These are phyloP conservation scores for Sipha flava DNA, from an alignment of 1,140 invertebrate genomes.

Conservation along the genomic window DNA sequence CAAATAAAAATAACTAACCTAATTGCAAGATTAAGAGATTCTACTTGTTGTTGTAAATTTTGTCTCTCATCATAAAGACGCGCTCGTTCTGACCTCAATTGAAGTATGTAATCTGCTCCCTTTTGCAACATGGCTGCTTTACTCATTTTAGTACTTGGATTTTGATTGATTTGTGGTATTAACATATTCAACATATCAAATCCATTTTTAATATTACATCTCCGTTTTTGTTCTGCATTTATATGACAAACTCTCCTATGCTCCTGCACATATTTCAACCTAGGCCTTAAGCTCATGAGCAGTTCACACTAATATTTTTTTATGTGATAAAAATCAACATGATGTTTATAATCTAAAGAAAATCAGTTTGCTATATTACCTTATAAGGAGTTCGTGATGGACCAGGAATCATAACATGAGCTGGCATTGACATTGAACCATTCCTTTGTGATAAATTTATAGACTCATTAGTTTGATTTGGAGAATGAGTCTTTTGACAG, in stretches of 20 bases:
- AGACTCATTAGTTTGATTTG: conserved; percentile 3
- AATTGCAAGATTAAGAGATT: conserved; percentile 80
- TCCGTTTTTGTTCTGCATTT: conserved; percentile 94
- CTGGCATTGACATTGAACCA: conserved; percentile 29
- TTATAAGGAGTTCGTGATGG: conserved; percentile 36
- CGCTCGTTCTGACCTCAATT: conserved; percentile 73
- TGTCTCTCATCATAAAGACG: conserved; percentile 87
- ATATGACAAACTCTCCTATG: conserved; percentile 77
- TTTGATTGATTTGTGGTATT: conserved; percentile 85
- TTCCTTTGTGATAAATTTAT: conserved; percentile 17
- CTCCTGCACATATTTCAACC: conserved; percentile 45
- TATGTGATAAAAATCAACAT: not conserved
- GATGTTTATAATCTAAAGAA: not conserved
- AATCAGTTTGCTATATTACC: conserved; percentile 35
- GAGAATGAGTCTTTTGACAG: conserved; percentile 11
- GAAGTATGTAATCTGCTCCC: conserved; percentile 89
- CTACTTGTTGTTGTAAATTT: conserved; percentile 73
- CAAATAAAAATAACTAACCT: conserved; percentile 50
- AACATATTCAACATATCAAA: conserved; percentile 89
- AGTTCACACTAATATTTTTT: conserved; percentile 35
- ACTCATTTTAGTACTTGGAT: conserved; percentile 83
- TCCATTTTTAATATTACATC: conserved; percentile 95
- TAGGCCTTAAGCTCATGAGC: conserved; percentile 38
- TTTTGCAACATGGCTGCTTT: conserved; percentile 96
- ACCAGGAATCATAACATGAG: conserved; percentile 31